Evolutionary conservation across 1,140 invertebrate genomes (phyloP).

Genomic region (Pseudobourletiella spinata): DNA sequence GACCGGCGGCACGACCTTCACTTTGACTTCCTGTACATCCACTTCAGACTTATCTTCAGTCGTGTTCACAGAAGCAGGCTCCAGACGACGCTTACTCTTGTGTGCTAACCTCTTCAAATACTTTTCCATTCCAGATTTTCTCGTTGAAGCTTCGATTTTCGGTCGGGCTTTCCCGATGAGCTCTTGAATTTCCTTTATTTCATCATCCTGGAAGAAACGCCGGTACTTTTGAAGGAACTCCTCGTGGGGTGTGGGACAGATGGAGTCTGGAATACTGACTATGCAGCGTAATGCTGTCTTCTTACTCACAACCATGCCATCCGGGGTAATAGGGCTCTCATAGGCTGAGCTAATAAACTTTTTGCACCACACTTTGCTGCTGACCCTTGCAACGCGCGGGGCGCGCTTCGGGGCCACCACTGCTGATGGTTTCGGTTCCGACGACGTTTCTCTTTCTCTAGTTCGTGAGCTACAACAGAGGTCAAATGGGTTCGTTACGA

Average conservation of each 20-base stretch:
- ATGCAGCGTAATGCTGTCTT: constrained; percentile 6
- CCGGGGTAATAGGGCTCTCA: neutral
- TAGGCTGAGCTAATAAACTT: neutral
- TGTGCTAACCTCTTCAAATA: neutral
- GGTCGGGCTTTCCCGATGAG: neutral
- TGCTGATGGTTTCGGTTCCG: too few relatives aligned
- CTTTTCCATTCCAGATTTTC: neutral
- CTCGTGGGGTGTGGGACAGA: neutral
- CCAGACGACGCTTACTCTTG: neutral
- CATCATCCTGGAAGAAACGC: neutral
- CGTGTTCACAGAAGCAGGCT: neutral
- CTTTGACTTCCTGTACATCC: neutral
- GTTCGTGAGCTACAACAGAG: too few relatives aligned
- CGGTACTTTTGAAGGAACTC: neutral
- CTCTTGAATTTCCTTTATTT: neutral
- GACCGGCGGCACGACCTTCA: neutral
- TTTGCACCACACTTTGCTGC: neutral
- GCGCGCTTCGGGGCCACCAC: too few relatives aligned
- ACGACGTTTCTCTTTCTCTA: too few relatives aligned
- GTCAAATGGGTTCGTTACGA: too few relatives aligned
- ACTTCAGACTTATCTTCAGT: neutral
- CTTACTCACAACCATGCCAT: neutral
- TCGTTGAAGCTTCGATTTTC: neutral
- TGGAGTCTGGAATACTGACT: constrained; percentile 7
- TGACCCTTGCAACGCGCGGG: too few relatives aligned